A percentile compares a stretch with the other conserved stretches of the same genome.
Evolutionary conservation across 37 sponge, comb jelly and placozoan genomes (phyloP).

Genomic region (Tethya wilhelma): DNA sequence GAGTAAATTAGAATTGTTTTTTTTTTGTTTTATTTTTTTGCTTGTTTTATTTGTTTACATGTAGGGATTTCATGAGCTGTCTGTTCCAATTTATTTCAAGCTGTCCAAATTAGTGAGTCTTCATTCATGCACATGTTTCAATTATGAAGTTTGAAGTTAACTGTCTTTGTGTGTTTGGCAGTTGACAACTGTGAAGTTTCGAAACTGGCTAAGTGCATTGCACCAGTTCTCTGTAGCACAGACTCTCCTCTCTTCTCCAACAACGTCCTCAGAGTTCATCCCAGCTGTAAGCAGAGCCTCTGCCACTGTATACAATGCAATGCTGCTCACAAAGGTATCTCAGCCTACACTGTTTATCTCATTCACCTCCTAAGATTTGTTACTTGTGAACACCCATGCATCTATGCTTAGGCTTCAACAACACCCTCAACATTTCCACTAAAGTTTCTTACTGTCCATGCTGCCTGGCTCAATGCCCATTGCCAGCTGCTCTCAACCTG

Average conservation of each 20-base stretch:
- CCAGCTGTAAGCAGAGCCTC: slow-evolving; percentile 38
- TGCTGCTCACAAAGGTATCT: slow-evolving; percentile 52
- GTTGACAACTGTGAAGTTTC: slow-evolving; percentile 47
- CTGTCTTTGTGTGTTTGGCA: neutral
- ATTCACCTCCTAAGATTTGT: neutral
- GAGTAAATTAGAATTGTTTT: neutral
- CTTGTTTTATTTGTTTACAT: neutral
- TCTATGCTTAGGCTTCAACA: slow-evolving; percentile 35
- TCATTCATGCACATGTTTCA: neutral
- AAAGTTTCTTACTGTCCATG: slow-evolving; percentile 15
- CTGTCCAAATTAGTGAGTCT: slow-evolving; percentile 34
- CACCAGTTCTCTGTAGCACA: slow-evolving; percentile 60
- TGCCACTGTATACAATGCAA: slow-evolving; percentile 38
- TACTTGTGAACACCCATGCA: neutral
- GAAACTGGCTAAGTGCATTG: slow-evolving; percentile 43
- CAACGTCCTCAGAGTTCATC: slow-evolving; percentile 20
- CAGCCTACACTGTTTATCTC: too few species aligned
- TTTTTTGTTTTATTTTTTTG: neutral
- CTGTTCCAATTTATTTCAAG: slow-evolving; percentile 45
- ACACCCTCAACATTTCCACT: slow-evolving; percentile 40
- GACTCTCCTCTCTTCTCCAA: slow-evolving; percentile 17
- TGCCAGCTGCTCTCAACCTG: slow-evolving; percentile 57
- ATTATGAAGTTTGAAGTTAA: neutral
- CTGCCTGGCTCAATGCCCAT: slow-evolving; percentile 37
- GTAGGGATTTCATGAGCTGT: slow-evolving; percentile 64